Evolutionary conservation across 2,797 vertebrate genomes (phyloP).

Genomic region (Sebastolobus altivelis): DNA sequence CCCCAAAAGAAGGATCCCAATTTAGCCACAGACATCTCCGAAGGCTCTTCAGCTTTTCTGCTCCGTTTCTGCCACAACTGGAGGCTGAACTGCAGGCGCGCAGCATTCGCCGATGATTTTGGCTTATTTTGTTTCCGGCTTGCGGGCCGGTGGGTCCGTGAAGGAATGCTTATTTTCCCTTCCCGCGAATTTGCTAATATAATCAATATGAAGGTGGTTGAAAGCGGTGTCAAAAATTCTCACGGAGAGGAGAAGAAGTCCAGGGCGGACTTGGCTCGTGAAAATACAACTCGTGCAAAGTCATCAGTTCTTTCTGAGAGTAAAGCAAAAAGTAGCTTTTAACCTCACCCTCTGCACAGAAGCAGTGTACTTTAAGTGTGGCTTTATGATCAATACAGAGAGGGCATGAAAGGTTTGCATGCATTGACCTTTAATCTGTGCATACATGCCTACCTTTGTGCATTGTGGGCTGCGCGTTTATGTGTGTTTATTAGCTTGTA

Average conservation of each 20-base stretch:
- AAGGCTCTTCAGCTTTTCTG: conserved; percentile 30
- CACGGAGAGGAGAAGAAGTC: conserved; percentile 15
- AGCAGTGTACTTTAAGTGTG: neutral
- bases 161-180: conserved; percentile 57
- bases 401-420: conserved; percentile 22
- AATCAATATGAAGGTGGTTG: conserved; percentile 50
- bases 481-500: conserved; percentile 4
- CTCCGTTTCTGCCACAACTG: conserved; percentile 33
- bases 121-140: conserved; percentile 44
- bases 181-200: conserved; percentile 46
- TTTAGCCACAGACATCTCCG: conserved; percentile 54
- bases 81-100: conserved; percentile 22
- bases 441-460: conserved; percentile 17
- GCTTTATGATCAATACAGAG: conserved; percentile 16
- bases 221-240: conserved; percentile 22
- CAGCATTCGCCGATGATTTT: conserved; percentile 38
- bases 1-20: conserved; percentile 56
- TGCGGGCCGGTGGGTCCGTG: conserved; percentile 45
- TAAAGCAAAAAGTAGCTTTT: conserved; percentile 1
- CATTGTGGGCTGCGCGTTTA: neutral
- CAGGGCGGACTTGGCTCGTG: conserved; percentile 20
- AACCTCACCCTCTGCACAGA: neutral
- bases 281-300: conserved; percentile 37
- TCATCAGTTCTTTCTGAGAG: conserved; percentile 29
- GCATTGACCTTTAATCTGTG: conserved; percentile 57